These are phyloP conservation scores for Progne subis DNA, from an alignment of 2,113 vertebrate species.

Conservation along the genomic window DNA sequence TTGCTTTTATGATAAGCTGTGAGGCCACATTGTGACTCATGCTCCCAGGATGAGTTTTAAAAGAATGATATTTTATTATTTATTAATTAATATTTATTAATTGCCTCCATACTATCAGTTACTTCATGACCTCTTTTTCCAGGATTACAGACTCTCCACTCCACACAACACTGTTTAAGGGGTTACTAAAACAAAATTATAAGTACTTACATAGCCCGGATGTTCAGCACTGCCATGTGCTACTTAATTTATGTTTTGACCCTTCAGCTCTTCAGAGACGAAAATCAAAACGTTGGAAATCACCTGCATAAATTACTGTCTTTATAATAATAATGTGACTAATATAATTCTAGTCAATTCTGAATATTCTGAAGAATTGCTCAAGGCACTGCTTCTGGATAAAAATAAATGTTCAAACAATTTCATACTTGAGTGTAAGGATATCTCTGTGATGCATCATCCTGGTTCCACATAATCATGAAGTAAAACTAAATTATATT, in stretches of 20 bases:
- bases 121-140: not conserved
- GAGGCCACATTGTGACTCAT: not conserved
- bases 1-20: too few species aligned
- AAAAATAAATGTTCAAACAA: constrained; percentile 49
- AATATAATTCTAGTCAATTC: constrained; percentile 23
- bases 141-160: not conserved
- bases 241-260: not conserved
- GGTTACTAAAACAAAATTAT: not conserved
- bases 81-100: not conserved
- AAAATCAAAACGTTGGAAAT: constrained; percentile 18
- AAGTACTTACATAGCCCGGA: not conserved
- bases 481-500: constrained; percentile 17
- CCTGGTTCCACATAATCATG: not conserved
- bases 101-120: not conserved
- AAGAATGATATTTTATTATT: not conserved
- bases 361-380: not conserved
- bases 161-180: not conserved
- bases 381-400: not conserved
- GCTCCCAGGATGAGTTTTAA: not conserved
- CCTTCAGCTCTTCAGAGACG: not conserved
- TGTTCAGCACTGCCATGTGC: not conserved
- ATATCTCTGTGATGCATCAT: constrained; percentile 12
- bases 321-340: constrained; percentile 5
- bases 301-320: constrained; percentile 2
- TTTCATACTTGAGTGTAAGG: not conserved